Conservation (phyloP, 2,797 vertebrate species). For the Eulemur rubriventer region DNA sequence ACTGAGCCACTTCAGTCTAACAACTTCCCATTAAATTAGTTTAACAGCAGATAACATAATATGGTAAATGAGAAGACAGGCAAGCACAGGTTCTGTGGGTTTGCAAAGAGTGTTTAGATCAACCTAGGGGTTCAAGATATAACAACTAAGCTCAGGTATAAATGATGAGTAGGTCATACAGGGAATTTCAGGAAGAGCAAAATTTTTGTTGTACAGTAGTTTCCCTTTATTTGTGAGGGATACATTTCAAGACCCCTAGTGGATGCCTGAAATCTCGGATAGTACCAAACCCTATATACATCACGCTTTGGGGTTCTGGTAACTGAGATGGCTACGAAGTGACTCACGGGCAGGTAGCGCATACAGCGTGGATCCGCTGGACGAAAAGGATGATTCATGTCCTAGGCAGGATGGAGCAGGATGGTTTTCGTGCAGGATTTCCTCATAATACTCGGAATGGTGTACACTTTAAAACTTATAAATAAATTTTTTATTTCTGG, state of each 20-base stretch:
- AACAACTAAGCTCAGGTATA: neutral
- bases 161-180: neutral
- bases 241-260: neutral
- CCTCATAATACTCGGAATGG: neutral
- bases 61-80: neutral
- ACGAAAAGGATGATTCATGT: neutral
- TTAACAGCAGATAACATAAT: neutral
- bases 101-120: neutral
- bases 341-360: neutral
- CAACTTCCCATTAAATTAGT: neutral
- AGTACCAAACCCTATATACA: neutral
- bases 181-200: neutral
- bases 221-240: neutral
- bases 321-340: neutral
- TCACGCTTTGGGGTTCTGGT: neutral
- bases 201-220: neutral
- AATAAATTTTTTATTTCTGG: neutral
- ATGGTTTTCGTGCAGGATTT: neutral
- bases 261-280: neutral
- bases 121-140: neutral
- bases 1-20: neutral
- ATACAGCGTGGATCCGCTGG: neutral
- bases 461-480: neutral
- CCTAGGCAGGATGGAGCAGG: neutral
- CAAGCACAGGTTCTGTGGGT: neutral